A percentile compares a stretch with the other conserved stretches of the same genome.
These are phyloP conservation scores for Eupristina koningsbergeri DNA, from an alignment of 1,140 invertebrate species.

Conservation along the genomic window DNA sequence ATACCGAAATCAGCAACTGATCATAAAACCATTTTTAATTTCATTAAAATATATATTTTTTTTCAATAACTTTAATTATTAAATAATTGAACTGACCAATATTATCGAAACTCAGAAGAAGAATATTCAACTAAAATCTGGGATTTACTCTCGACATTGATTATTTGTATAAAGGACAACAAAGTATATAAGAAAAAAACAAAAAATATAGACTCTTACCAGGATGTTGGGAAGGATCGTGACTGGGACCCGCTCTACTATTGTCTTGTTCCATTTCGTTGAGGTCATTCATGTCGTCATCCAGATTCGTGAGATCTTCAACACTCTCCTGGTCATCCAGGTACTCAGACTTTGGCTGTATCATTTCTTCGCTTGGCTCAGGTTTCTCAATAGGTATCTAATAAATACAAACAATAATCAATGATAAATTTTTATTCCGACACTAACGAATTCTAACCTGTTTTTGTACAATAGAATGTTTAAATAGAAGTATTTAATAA, in stretches of 20 bases:
- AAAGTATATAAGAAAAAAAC: constrained; percentile 17
- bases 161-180: constrained; percentile 42
- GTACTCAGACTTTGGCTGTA: constrained; percentile 85
- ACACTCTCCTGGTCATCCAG: constrained; percentile 83
- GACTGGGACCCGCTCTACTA: constrained; percentile 72
- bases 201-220: constrained; percentile 63
- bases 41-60: too few relatives aligned
- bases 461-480: too few relatives aligned
- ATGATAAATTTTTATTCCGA: too few relatives aligned
- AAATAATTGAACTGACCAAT: too few relatives aligned
- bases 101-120: too few relatives aligned
- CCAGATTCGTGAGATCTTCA: constrained; percentile 86
- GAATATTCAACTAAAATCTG: neutral
- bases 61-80: too few relatives aligned
- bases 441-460: too few relatives aligned
- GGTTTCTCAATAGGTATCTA: constrained; percentile 71
- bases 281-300: constrained; percentile 81
- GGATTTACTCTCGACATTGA: constrained; percentile 38
- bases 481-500: too few relatives aligned
- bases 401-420: constrained; percentile 29
- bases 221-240: constrained; percentile 73
- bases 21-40: too few relatives aligned
- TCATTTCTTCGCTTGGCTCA: constrained; percentile 73
- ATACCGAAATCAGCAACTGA: too few relatives aligned
- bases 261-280: constrained; percentile 77